phyloP scores from a whole-genome alignment of 2,888 invertebrate species.

The Philonicus albiceps region DNA sequence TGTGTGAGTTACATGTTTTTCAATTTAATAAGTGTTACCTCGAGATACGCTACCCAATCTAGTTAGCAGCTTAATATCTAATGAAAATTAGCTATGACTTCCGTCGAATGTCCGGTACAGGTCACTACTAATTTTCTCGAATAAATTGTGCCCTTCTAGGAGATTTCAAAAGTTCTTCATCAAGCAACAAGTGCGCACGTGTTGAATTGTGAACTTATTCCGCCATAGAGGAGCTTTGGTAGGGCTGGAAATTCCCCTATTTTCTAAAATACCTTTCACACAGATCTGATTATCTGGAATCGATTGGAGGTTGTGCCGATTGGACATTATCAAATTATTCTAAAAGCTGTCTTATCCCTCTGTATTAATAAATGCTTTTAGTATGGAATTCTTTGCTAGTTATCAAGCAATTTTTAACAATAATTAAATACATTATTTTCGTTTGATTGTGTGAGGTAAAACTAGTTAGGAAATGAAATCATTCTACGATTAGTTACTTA shows the following conservation, averaged over 20 bases:
- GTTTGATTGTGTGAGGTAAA: too few species aligned
- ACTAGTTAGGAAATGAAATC: too few species aligned
- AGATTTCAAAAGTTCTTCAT: neutral
- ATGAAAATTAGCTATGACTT: neutral
- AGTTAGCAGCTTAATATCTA: neutral
- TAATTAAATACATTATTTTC: too few species aligned
- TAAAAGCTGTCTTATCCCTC: too few species aligned
- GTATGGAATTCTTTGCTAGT: too few species aligned
- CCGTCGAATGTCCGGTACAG: neutral
- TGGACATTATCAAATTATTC: neutral
- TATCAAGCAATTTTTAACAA: too few species aligned
- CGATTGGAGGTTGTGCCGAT: neutral
- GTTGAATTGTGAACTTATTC: neutral
- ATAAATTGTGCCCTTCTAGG: neutral
- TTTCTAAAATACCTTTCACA: neutral
- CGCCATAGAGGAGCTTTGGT: neutral
- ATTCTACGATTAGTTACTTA: too few species aligned
- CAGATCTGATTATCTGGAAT: neutral
- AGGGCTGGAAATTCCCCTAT: neutral
- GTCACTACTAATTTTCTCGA: neutral
- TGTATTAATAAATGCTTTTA: too few species aligned
- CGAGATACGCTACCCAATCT: neutral
- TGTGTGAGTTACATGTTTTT: neutral
- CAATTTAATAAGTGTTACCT: neutral
- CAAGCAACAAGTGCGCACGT: slow-evolving; percentile 31